Base-by-base conservation (phyloP, 2,888 invertebrate genomes). In the Drosophila neonasuta region DNA sequence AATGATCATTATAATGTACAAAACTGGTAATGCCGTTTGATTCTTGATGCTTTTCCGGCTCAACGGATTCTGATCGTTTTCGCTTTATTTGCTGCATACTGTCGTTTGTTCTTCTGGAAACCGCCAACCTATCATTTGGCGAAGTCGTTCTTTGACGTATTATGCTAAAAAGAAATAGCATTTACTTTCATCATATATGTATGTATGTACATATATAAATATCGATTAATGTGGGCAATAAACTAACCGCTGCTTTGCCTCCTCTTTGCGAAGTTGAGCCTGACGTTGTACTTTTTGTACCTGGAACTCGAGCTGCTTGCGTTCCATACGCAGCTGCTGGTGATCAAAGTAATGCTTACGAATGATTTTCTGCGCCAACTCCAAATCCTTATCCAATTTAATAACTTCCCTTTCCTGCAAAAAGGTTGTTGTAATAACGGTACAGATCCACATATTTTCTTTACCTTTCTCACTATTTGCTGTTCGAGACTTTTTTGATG, bases 401-500 rank as follows among this genome's bases (percentile, higher is more conserved):
- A 32, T 5, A 3, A 17, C 2, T 7, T 50, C 44, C 10, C 57
- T 44, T 9, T 57, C 65, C 84, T 81, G 24, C 11, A 32, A 32
- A 9, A 32, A 2, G 9, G 32, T 32, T 24, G 6, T 24, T 24
- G 6, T 24, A 24, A 5, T 24, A 1, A 24, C 1, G 1, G 6
- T 24, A 6, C 5, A 24, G 6, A 24, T 24, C 7, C 9, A n/a
- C 17, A 32, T 6, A 24, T 24, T 24, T 24, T 24, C 29, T 44
- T 34, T 11, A 88, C 89, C 77, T 73, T 48, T 30, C 64, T 74
- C 0, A 42, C 39, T 11, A 85, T 77, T n/a, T 80, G 65, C 10
- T 42, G 54, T 4, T 74, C 20, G 36, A 87, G 80, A 48, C 77
- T 75, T 3, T 60, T 58, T 0, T 71, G 69, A 52, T 90, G 85